These are phyloP conservation scores for Odocoileus virginianus DNA, from an alignment of 2,113 vertebrate genomes.

Conservation along the genomic window DNA sequence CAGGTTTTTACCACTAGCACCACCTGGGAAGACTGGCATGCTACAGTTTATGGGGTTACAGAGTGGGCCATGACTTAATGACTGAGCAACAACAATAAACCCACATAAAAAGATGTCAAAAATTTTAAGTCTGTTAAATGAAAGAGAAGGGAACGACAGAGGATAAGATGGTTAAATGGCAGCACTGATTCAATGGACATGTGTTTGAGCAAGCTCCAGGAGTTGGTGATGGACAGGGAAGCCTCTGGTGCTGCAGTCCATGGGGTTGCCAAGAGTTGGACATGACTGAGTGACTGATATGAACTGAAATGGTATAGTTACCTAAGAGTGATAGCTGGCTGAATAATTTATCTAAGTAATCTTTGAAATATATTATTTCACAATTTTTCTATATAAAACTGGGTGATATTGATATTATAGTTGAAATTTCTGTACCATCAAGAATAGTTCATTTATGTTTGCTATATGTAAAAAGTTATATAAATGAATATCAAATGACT, in stretches of 20 bases:
- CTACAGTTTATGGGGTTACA: background rate
- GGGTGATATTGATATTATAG: background rate
- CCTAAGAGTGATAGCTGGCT: background rate
- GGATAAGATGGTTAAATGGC: background rate
- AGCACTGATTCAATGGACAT: background rate
- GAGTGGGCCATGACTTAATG: background rate
- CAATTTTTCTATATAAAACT: background rate
- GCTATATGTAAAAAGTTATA: background rate
- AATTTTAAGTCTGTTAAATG: background rate
- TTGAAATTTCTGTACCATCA: background rate
- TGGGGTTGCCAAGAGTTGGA: background rate
- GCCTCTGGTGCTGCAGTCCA: background rate
- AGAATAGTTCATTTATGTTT: background rate
- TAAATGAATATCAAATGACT: background rate
- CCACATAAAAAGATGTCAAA: background rate
- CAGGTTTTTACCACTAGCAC: background rate
- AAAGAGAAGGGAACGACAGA: accelerated
- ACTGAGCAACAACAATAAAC: background rate
- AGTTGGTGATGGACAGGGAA: background rate
- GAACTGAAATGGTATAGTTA: background rate
- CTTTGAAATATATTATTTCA: background rate
- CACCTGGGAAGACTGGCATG: background rate
- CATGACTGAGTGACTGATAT: background rate
- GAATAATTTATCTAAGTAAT: background rate
- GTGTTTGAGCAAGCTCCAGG: background rate